Percentiles rank a stretch among this genome's conserved stretches.
phyloP scores from a whole-genome alignment of 2,797 vertebrate species.

The Cossypha polioptera region DNA sequence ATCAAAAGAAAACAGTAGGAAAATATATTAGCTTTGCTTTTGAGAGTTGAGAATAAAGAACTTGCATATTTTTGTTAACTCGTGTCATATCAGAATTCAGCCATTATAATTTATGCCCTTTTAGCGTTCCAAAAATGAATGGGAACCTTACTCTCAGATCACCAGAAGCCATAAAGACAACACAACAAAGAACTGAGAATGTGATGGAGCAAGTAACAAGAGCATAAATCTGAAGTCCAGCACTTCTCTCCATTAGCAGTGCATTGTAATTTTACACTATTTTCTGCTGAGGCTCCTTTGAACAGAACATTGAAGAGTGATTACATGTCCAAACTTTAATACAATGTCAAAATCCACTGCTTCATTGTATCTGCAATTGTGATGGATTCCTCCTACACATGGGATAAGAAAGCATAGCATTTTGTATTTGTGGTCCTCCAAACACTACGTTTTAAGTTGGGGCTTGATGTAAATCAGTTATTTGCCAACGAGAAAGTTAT shows the following conservation, averaged over 20 bases:
- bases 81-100: background rate
- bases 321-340: slow-evolving; percentile 41
- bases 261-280: slow-evolving; percentile 39
- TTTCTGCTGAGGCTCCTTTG: slow-evolving; percentile 40
- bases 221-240: background rate
- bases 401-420: slow-evolving; percentile 9
- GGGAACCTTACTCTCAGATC: background rate
- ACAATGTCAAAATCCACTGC: slow-evolving; percentile 47
- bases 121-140: background rate
- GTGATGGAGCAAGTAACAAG: background rate
- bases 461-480: background rate
- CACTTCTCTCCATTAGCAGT: background rate
- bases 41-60: background rate
- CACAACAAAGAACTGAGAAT: background rate
- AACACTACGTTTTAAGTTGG: background rate
- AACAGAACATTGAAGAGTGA: slow-evolving; percentile 26
- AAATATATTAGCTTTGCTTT: background rate
- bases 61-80: background rate
- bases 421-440: background rate
- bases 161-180: slow-evolving; percentile 12
- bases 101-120: background rate
- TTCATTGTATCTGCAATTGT: slow-evolving; percentile 21
- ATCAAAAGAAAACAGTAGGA: background rate
- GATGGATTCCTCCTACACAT: slow-evolving; percentile 28
- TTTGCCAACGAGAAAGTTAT: background rate